Evolutionary conservation across 2,113 vertebrate genomes (phyloP).

Genomic region (Engystomops pustulosus): DNA sequence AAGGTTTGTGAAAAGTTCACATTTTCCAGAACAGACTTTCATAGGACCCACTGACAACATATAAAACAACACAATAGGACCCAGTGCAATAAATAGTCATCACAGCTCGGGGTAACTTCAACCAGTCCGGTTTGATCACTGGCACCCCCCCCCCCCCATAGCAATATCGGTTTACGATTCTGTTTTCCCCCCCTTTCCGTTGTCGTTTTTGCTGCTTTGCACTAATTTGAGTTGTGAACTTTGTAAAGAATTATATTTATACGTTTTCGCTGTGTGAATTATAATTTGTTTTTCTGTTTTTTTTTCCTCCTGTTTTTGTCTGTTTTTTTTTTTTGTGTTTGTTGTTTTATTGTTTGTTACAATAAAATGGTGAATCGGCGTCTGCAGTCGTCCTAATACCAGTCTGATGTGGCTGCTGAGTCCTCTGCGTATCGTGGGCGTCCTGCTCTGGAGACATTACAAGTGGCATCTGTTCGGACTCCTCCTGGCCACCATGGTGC

Average conservation of each 20-base stretch:
- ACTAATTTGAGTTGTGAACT: conserved; percentile 76
- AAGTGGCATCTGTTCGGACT: conserved; percentile 61
- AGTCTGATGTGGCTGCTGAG: conserved; percentile 71
- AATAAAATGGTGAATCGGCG: conserved; percentile 62
- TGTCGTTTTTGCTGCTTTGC: conserved; percentile 64
- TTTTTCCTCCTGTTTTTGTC: conserved; percentile 44
- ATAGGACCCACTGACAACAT: too few relatives aligned
- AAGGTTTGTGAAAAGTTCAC: neutral
- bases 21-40: neutral
- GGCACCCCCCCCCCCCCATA: conserved; percentile 58
- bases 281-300: conserved; percentile 60
- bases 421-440: conserved; percentile 61
- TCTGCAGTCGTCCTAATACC: conserved; percentile 67
- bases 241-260: conserved; percentile 68
- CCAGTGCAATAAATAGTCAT: neutral
- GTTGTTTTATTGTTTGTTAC: conserved; percentile 60
- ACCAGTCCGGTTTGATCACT: conserved; percentile 1
- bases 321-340: conserved; percentile 72
- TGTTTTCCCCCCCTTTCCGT: neutral
- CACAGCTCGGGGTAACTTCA: neutral
- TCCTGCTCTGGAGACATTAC: conserved; percentile 66
- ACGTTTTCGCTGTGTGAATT: conserved; percentile 69
- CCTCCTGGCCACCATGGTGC: conserved; percentile 54
- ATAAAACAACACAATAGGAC: neutral
- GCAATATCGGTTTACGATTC: neutral